phyloP scores from a whole-genome alignment of 2,797 vertebrate genomes.

The Lindbergichthys nudifrons region DNA sequence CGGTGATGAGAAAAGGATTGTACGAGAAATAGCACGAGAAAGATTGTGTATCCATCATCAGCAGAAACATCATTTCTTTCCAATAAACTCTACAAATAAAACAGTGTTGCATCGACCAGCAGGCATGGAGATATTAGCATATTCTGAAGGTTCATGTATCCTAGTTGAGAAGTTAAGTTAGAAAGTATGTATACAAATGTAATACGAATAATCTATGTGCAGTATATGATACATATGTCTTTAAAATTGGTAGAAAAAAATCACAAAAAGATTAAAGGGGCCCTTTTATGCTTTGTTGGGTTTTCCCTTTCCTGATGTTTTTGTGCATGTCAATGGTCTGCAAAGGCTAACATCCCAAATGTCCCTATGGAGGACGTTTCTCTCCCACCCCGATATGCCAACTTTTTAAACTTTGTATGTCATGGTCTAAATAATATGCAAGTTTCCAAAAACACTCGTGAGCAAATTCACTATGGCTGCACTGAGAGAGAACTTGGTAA shows the following conservation, averaged over 20 bases:
- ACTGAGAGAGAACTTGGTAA: too few relatives aligned
- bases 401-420: background rate
- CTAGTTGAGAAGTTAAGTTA: background rate
- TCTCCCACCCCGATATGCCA: too few relatives aligned
- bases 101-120: background rate
- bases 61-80: conserved; percentile 3
- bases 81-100: background rate
- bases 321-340: too few relatives aligned
- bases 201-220: background rate
- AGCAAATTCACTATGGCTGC: background rate
- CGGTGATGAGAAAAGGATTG: conserved; percentile 5
- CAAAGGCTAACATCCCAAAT: too few relatives aligned
- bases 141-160: background rate
- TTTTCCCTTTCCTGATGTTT: too few relatives aligned
- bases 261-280: too few relatives aligned
- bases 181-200: background rate
- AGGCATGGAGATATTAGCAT: background rate
- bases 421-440: background rate
- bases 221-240: too few relatives aligned
- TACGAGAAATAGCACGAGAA: background rate
- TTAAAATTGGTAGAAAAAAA: too few relatives aligned
- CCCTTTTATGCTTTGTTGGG: too few relatives aligned
- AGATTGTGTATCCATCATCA: conserved; percentile 10
- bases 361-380: too few relatives aligned
- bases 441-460: background rate